A percentile compares a stretch with the other conserved stretches of the same genome.
These are phyloP conservation scores for Idaea straminata DNA, from an alignment of 2,888 invertebrate species.

Conservation along the genomic window DNA sequence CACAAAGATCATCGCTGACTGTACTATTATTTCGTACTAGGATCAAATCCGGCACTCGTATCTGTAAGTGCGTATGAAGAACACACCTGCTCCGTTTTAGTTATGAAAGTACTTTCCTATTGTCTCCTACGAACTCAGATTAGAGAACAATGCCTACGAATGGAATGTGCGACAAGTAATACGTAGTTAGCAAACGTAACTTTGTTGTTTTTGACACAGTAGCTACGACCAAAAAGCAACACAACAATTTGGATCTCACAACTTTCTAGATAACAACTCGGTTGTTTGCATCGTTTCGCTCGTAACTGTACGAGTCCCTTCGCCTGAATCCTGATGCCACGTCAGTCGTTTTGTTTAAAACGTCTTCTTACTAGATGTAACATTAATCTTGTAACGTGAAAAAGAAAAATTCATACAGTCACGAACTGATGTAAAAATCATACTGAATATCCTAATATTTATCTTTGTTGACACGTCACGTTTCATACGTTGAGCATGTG, in stretches of 20 bases:
- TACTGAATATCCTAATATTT: background rate
- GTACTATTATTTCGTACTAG: too few relatives aligned
- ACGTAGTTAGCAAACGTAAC: background rate
- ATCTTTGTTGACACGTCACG: conserved; percentile 1
- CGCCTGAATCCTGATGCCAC: background rate
- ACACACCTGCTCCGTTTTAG: background rate
- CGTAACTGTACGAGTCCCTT: background rate
- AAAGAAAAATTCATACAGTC: background rate
- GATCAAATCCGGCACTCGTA: too few relatives aligned
- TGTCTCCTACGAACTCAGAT: too few relatives aligned
- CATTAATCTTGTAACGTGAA: background rate
- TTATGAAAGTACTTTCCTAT: too few relatives aligned
- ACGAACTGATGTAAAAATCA: background rate
- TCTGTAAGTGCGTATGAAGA: too few relatives aligned
- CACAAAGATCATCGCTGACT: background rate
- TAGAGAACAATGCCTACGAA: background rate
- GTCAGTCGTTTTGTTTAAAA: background rate
- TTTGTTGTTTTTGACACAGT: background rate
- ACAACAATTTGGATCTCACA: background rate
- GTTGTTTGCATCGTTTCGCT: background rate
- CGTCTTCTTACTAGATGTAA: background rate
- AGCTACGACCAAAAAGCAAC: background rate
- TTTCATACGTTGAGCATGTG: background rate
- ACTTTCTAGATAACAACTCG: background rate
- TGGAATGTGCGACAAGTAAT: background rate